Conservation (phyloP, 2,797 vertebrate species). For the Tauraco hartlaubi region DNA sequence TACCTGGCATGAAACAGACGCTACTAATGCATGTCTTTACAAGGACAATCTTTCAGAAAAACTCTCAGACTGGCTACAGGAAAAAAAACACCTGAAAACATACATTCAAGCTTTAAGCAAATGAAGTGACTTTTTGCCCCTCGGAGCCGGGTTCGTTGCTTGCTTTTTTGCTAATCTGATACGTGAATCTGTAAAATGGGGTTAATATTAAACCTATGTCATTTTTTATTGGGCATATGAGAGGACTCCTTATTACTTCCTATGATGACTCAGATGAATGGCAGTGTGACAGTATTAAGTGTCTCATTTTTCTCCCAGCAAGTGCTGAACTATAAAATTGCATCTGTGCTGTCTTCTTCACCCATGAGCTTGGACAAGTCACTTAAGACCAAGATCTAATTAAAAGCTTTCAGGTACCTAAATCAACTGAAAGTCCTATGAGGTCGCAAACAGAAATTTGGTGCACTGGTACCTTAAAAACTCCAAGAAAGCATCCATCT, state of each 20-base stretch:
- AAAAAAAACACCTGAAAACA: background rate
- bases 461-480: background rate
- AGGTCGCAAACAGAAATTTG: background rate
- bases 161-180: background rate
- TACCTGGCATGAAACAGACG: constrained; percentile 43
- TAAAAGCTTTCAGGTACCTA: background rate
- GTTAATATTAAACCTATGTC: background rate
- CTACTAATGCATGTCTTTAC: constrained; percentile 60
- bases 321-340: background rate
- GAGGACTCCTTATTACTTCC: background rate
- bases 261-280: background rate
- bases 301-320: background rate
- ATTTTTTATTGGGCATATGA: background rate
- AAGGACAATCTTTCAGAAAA: constrained; percentile 13
- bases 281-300: background rate
- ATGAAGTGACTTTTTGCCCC: background rate
- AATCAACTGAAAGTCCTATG: background rate
- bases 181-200: background rate
- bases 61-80: background rate
- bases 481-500: background rate
- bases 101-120: background rate
- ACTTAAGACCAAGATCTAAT: background rate
- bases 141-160: background rate
- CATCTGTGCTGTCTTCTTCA: background rate
- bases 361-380: background rate